phyloP scores from a whole-genome alignment of 2,888 invertebrate species.

The Poecilus cupreus region DNA sequence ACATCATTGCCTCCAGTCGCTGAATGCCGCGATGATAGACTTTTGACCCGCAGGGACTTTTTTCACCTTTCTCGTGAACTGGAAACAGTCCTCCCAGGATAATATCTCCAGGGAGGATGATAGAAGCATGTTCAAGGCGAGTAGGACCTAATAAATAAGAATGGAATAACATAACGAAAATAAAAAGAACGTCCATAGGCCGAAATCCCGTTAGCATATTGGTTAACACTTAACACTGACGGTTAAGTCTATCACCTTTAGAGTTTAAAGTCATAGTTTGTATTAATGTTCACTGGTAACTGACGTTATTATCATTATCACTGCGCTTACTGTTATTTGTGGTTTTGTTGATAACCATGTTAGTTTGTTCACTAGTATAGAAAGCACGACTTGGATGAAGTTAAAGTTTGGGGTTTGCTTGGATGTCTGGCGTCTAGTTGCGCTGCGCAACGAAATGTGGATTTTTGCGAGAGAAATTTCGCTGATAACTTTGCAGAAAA shows the following conservation, averaged over 20 bases:
- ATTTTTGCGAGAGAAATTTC: not conserved
- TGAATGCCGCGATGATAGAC: slow-evolving; percentile 79
- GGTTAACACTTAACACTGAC: not conserved
- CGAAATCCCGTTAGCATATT: slow-evolving; percentile 3
- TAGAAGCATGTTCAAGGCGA: slow-evolving; percentile 66
- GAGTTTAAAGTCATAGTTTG: not conserved
- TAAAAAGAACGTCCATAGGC: slow-evolving; percentile 27
- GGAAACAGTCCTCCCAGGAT: slow-evolving; percentile 79
- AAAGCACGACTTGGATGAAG: slow-evolving; percentile 1
- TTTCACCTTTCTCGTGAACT: slow-evolving; percentile 76
- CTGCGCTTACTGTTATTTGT: not conserved
- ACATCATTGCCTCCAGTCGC: slow-evolving; percentile 78
- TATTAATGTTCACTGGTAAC: not conserved
- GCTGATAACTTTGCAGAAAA: not conserved
- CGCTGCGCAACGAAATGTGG: not conserved
- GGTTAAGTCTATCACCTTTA: not conserved
- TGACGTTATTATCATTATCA: slow-evolving; percentile 1
- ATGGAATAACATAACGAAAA: slow-evolving; percentile 41
- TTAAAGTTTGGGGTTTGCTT: not conserved
- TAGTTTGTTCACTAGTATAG: not conserved
- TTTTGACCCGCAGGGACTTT: slow-evolving; percentile 72
- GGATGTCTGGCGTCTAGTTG: not conserved
- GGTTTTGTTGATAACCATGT: not conserved
- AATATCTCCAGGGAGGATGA: slow-evolving; percentile 75
- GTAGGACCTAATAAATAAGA: slow-evolving; percentile 54